Evolutionary conservation across 2,888 invertebrate genomes (phyloP), one percentile per base, ranked within the genome.

Genomic region (Myopa testacea): DNA sequence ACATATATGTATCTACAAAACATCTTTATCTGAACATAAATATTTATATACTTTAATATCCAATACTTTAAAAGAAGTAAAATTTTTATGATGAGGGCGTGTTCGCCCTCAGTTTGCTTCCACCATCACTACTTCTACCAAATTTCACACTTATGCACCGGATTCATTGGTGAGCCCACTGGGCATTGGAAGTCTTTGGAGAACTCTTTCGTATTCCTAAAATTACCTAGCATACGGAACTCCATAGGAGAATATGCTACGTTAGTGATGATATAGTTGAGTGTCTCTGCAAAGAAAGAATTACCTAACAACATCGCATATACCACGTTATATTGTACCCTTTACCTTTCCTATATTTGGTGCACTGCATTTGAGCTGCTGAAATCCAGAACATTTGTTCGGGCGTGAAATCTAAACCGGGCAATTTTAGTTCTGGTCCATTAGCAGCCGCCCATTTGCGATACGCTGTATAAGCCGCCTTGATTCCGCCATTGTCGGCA

Each of bases 141-240:
- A 82, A 97, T 95, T 90, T 93, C 95, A 90, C 98, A 98, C 88
- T 98, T 98, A 68, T 94, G 92, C 55, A 90, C 90, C 4, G 98
- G 98, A 90, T 98, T 98, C 98, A 98, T 98, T n/a, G 93, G 93
- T 0, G 96, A 93, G 38, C 95, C 96, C 19, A 91, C 88, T 0
- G 95, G 95, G 89, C 98, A 98, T 80, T 93, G 91, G 91, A 94
- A 98, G 84, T 97, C 98, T 79, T 91, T 91, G 16, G 98, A 93
- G 89, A 97, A 98, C 87, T 98, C 98, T 85, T 93, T 92, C 87
- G 96, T 97, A 90, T 99, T 99, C 78, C 97, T 95, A 74, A 99
- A 90, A 0, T 98, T 96, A 0, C 98, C 98, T 81, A 96, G 90
- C 45, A 98, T 98, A 80, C 98, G 91, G 86, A 96, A 94, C 62